Evolutionary conservation across 2,797 vertebrate genomes (phyloP), one percentile per base, ranked within the genome.

Genomic region (Neostethus bicornis): DNA sequence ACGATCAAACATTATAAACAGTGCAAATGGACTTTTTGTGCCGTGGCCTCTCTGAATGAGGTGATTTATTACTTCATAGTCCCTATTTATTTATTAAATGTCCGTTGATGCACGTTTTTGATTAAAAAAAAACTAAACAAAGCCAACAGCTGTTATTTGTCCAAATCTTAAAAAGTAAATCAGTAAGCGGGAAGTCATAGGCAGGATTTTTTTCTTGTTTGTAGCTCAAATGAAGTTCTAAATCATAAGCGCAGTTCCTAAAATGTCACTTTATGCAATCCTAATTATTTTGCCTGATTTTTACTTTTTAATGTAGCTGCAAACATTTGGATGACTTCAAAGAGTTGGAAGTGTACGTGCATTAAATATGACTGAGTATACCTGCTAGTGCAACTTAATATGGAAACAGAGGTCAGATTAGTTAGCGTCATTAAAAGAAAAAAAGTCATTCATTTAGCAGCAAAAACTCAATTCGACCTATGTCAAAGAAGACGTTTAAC

Each of bases 71-170:
- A 23, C 11, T 16, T 45, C 17, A 34, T 43, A 50, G 38, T 24
- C 38, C 32, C 0, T 32, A 31, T 53, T 71, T 53, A 67, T 35
- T 28, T 44, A 43, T 10, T 35, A 3, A 47, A 45, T n/a, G 12
- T 50, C 43, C 26, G 69, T 24, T 46, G 21, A 73, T 9, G 46
- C 41, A 48, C 48, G 37, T 51, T 68, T 46, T 26, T 31, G 54
- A 73, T 64, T 57, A 79, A 3, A 78, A 55, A 16, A 67, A 41
- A 73, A 66, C 64, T 45, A 60, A 68, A 68, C 59, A 16, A 62
- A 58, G 3, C 26, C 16, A 61, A 48, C 73, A 77, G 67, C 66
- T 61, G 65, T 28, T 0, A 65, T 75, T 81, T 64, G 39, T 72
- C 72, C 39, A 38, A 73, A 49, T 56, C 51, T 48, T 34, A 37